These are phyloP conservation scores for Oxystoma pomonae DNA, from an alignment of 2,888 invertebrate genomes.

Conservation along the genomic window DNA sequence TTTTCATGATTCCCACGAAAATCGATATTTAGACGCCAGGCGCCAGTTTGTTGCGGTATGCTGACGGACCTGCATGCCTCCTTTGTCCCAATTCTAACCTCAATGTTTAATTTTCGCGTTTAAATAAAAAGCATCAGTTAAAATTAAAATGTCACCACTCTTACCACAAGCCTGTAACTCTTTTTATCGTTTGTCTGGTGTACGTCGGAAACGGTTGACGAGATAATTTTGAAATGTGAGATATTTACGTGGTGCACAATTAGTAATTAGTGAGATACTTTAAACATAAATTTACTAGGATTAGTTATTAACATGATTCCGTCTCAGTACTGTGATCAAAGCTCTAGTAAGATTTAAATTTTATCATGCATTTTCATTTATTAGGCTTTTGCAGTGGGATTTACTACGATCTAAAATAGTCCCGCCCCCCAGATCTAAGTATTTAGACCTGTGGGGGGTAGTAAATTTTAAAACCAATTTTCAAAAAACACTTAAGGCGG, in stretches of 20 bases:
- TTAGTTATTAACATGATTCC: slow-evolving; percentile 39
- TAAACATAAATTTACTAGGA: neutral
- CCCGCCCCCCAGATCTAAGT: too few relatives aligned
- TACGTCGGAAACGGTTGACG: neutral
- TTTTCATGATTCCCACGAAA: slow-evolving; percentile 12
- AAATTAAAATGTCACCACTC: too few relatives aligned
- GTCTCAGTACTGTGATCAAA: slow-evolving; percentile 45
- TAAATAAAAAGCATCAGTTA: slow-evolving; percentile 7
- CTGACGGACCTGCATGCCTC: slow-evolving; percentile 34
- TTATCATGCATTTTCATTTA: too few relatives aligned
- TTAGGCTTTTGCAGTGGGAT: too few relatives aligned
- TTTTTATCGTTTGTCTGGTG: slow-evolving; percentile 4
- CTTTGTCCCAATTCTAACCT: slow-evolving; percentile 15
- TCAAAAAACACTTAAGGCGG: too few relatives aligned
- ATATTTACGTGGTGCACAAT: neutral
- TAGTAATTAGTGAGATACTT: neutral
- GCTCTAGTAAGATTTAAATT: slow-evolving; percentile 38
- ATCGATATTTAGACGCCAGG: slow-evolving; percentile 35
- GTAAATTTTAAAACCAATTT: too few relatives aligned
- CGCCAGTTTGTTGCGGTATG: slow-evolving; percentile 42
- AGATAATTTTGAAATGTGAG: neutral
- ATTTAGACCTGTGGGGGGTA: too few relatives aligned
- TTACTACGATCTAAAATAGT: too few relatives aligned
- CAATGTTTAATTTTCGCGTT: slow-evolving; percentile 11
- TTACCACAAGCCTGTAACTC: too few relatives aligned